These are phyloP conservation scores for Dastarcus helophoroides DNA, from an alignment of 2,888 invertebrate species.

Conservation along the genomic window DNA sequence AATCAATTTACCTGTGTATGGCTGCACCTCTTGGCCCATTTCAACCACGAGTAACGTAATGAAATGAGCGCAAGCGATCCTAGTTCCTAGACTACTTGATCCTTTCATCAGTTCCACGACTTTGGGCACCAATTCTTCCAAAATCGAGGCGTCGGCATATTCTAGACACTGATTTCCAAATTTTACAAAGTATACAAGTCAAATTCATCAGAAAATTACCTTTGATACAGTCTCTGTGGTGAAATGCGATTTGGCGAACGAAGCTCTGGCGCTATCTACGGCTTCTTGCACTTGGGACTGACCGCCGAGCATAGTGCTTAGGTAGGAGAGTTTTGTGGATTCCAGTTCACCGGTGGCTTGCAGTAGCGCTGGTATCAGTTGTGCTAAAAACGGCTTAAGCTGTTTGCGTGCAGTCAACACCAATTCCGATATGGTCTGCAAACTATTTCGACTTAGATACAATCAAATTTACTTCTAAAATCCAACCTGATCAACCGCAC, in stretches of 20 bases:
- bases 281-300: conserved; percentile 62
- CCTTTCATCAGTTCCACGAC: conserved; percentile 70
- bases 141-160: conserved; percentile 62
- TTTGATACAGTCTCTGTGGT: conserved; percentile 80
- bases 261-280: conserved; percentile 69
- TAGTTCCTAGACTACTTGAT: conserved; percentile 73
- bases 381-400: conserved; percentile 68
- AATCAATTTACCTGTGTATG: conserved; percentile 40
- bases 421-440: conserved; percentile 77
- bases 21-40: conserved; percentile 43
- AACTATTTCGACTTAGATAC: too few species aligned
- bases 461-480: too few species aligned
- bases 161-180: conserved; percentile 45
- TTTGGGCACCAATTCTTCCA: conserved; percentile 71
- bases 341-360: conserved; percentile 83
- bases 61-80: conserved; percentile 71
- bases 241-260: conserved; percentile 71
- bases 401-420: conserved; percentile 69
- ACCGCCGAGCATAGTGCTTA: conserved; percentile 58
- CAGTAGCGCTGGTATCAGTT: conserved; percentile 71
- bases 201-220: conserved; percentile 35
- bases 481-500: conserved; percentile 62
- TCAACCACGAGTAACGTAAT: conserved; percentile 53
- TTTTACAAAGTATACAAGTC: too few species aligned
- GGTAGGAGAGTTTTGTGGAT: conserved; percentile 64